Conservation (phyloP, 2,797 vertebrate genomes). For the Galago senegalensis region DNA sequence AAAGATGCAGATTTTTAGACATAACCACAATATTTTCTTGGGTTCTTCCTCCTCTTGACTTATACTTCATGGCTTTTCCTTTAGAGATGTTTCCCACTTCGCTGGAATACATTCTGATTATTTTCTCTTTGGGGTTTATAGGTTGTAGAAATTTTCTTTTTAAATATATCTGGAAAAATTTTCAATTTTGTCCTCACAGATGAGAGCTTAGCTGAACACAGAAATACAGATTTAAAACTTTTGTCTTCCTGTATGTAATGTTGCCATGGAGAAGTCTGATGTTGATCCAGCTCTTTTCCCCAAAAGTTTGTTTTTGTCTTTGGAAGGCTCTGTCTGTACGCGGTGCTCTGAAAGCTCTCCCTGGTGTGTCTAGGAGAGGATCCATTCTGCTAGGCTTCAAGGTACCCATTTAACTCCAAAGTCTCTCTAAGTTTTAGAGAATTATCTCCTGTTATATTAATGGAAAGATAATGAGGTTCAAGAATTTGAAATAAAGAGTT, state of each 20-base stretch:
- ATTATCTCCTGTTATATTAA: not conserved
- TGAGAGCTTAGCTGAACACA: not conserved
- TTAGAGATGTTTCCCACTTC: not conserved
- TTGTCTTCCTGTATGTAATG: not conserved
- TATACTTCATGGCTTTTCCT: not conserved
- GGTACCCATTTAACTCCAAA: not conserved
- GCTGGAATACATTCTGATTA: not conserved
- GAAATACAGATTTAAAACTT: not conserved
- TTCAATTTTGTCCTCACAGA: not conserved
- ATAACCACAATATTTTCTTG: not conserved
- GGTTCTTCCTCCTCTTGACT: not conserved
- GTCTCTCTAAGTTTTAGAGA: not conserved
- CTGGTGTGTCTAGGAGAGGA: not conserved
- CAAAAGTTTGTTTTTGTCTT: not conserved
- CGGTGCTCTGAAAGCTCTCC: not conserved
- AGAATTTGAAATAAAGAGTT: not conserved
- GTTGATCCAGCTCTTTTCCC: not conserved
- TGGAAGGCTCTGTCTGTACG: not conserved
- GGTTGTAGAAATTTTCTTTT: conserved; percentile 10
- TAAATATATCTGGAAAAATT: not conserved
- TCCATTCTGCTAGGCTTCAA: not conserved
- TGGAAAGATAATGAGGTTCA: not conserved
- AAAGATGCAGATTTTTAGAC: not conserved
- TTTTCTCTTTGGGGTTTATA: not conserved
- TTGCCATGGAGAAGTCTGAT: not conserved